Evolutionary conservation across 1,140 invertebrate genomes (phyloP).

Genomic region (Danaus melanippus): DNA sequence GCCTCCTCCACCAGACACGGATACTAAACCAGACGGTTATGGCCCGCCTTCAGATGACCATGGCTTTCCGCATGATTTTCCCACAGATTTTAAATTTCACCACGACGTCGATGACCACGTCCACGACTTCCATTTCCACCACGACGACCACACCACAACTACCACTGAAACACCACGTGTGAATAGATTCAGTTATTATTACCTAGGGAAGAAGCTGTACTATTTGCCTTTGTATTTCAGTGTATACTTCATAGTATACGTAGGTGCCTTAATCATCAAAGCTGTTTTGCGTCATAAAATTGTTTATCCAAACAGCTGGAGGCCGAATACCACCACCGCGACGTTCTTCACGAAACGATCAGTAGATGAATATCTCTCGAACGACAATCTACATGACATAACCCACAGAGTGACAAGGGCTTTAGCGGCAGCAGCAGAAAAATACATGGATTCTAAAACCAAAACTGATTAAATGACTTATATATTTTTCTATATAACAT

Average conservation of each 20-base stretch:
- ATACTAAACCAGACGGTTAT: conserved; percentile 32
- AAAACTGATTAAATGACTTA: conserved; percentile 19
- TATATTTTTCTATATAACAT: not conserved
- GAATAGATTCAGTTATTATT: conserved; percentile 86
- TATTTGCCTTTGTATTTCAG: conserved; percentile 88
- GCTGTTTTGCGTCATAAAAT: conserved; percentile 84
- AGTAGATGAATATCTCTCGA: conserved; percentile 47
- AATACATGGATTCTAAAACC: conserved; percentile 43
- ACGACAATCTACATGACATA: conserved; percentile 53
- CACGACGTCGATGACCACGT: conserved; percentile 68
- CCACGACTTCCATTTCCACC: conserved; percentile 44
- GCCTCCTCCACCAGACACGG: conserved; percentile 35
- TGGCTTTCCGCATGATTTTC: conserved; percentile 62
- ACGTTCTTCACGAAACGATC: conserved; percentile 59
- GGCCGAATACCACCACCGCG: conserved; percentile 50
- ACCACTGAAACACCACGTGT: conserved; percentile 77
- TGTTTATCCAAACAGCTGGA: conserved; percentile 66
- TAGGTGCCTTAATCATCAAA: conserved; percentile 83
- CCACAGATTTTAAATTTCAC: conserved; percentile 65
- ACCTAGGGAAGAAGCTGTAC: conserved; percentile 85
- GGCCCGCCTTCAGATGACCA: conserved; percentile 41
- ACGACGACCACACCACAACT: conserved; percentile 68
- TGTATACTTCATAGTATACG: conserved; percentile 87
- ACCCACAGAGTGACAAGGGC: conserved; percentile 55
- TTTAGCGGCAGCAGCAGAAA: conserved; percentile 51